A percentile compares a stretch with the other conserved stretches of the same genome.
These are phyloP conservation scores for Leptarthrus brevirostris DNA, from an alignment of 2,888 invertebrate genomes.

Conservation along the genomic window DNA sequence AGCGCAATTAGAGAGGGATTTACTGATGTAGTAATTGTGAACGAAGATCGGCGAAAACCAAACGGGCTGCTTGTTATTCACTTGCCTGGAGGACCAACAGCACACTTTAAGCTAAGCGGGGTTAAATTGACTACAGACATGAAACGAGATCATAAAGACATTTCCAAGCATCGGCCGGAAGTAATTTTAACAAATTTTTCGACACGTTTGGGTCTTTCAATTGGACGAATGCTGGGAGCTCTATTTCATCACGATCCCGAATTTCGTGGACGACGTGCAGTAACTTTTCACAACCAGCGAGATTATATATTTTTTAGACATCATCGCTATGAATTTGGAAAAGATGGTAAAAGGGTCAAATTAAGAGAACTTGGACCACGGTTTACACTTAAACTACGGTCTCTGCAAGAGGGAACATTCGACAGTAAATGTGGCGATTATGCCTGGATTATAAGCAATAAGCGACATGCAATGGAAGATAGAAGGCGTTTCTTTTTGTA, in stretches of 20 bases:
- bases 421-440: conserved; percentile 97
- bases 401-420: conserved; percentile 96
- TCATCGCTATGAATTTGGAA: conserved; percentile 94
- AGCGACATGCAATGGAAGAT: conserved; percentile 93
- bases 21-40: conserved; percentile 91
- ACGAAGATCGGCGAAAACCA: conserved; percentile 92
- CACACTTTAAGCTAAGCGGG: conserved; percentile 93
- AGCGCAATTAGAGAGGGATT: conserved; percentile 83
- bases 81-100: conserved; percentile 96
- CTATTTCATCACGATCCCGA: conserved; percentile 96
- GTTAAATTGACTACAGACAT: conserved; percentile 91
- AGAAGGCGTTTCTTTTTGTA: conserved; percentile 93
- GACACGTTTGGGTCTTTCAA: conserved; percentile 89
- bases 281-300: conserved; percentile 98
- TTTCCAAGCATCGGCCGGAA: conserved; percentile 91
- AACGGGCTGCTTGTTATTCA: conserved; percentile 94
- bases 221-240: conserved; percentile 93
- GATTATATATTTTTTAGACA: conserved; percentile 99
- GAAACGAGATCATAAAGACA: conserved; percentile 80
- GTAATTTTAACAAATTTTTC: conserved; percentile 95
- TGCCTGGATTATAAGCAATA: conserved; percentile 92
- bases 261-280: conserved; percentile 91
- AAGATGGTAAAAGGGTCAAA: conserved; percentile 78
- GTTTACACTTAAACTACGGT: conserved; percentile 92
- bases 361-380: conserved; percentile 96